Evolutionary conservation across 2,113 vertebrate genomes (phyloP).

Genomic region (Lycaon pictus): DNA sequence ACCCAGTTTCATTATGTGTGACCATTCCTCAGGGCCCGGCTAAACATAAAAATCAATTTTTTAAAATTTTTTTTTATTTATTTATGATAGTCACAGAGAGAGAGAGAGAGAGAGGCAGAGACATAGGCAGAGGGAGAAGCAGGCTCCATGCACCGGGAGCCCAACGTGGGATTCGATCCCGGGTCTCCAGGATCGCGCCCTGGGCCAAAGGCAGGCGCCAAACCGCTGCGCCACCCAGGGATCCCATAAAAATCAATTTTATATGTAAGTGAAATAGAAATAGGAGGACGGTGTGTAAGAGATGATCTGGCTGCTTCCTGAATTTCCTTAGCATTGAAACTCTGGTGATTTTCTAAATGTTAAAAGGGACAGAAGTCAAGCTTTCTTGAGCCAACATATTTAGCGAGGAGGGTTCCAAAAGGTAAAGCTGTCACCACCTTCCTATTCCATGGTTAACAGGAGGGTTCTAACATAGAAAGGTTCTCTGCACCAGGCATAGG

Average conservation of each 20-base stretch:
- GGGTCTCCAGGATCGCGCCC: no score
- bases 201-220: no score
- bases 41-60: not conserved
- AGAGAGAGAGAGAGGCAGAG: no score
- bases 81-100: no score
- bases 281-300: not conserved
- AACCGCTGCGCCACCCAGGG: no score
- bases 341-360: not conserved
- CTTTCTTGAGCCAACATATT: not conserved
- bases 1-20: not conserved
- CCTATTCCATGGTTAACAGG: not conserved
- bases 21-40: not conserved
- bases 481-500: not conserved
- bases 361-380: not conserved
- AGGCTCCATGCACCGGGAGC: no score
- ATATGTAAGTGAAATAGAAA: not conserved
- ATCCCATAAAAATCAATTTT: not conserved
- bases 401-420: not conserved
- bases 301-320: not conserved
- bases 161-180: no score
- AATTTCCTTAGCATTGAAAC: not conserved
- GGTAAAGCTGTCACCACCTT: not conserved
- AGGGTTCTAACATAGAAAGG: not conserved
- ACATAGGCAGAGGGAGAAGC: no score
- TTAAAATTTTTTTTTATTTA: no score